Conservation (phyloP, 2,113 vertebrate genomes). For the Platycercus adscitus region DNA sequence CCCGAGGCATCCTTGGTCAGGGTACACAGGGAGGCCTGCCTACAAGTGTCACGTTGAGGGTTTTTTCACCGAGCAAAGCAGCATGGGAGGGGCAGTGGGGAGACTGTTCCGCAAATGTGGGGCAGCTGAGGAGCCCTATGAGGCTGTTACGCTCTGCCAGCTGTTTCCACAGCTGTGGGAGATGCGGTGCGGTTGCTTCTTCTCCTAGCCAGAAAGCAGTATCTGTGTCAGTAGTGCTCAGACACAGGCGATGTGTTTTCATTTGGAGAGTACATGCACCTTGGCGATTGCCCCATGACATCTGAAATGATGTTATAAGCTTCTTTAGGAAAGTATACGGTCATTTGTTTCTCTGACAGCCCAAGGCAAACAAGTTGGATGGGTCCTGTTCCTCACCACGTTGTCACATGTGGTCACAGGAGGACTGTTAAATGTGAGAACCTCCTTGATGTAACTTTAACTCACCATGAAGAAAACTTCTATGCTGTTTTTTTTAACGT, state of each 20-base stretch:
- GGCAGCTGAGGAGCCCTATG: background rate
- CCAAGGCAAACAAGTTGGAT: constrained; percentile 1
- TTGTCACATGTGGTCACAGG: background rate
- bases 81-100: background rate
- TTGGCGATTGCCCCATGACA: background rate
- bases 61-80: background rate
- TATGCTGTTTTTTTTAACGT: background rate
- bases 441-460: constrained; percentile 23
- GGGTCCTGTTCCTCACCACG: background rate
- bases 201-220: background rate
- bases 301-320: background rate
- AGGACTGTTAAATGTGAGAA: constrained; percentile 29
- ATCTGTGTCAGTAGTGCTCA: background rate
- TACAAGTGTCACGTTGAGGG: accelerated
- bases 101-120: background rate
- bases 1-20: background rate
- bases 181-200: background rate
- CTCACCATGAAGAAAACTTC: constrained; percentile 10
- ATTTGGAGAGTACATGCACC: background rate
- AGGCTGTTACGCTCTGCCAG: background rate
- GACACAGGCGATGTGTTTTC: background rate
- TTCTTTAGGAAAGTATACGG: background rate
- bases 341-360: constrained; percentile 39
- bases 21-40: background rate
- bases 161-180: background rate